Conservation (phyloP, 2,888 invertebrate species). For the Hirtodrosophila alboralis region DNA sequence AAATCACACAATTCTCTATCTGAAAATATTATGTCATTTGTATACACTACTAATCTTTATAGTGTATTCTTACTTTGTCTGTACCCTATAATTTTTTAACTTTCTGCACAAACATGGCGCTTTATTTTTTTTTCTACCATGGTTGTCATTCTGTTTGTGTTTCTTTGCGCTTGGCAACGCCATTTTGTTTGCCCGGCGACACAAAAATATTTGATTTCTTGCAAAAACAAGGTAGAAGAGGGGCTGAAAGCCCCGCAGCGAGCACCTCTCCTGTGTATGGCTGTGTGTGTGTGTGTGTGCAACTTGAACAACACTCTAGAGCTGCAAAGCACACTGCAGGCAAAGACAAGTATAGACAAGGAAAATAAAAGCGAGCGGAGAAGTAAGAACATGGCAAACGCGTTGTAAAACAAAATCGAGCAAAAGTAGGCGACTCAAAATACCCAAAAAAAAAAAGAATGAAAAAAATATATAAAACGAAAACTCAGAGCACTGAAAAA, state of each 20-base stretch:
- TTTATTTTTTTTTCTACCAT: constrained; percentile 37
- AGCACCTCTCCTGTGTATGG: too few species aligned
- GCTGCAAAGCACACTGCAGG: constrained; percentile 62
- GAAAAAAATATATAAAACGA: constrained; percentile 35
- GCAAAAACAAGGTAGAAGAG: constrained; percentile 67
- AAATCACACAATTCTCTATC: neutral
- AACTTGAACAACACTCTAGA: constrained; percentile 75
- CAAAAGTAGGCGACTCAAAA: constrained; percentile 67
- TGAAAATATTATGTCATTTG: neutral
- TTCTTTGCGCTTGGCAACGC: constrained; percentile 68
- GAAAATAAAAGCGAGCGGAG: constrained; percentile 3
- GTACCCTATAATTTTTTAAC: constrained; percentile 29
- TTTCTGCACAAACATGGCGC: constrained; percentile 61
- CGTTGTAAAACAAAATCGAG: constrained; percentile 66
- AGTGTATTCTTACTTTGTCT: constrained; percentile 18
- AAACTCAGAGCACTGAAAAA: constrained; percentile 50
- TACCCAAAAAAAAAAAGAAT: constrained; percentile 40
- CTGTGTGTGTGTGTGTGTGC: constrained; percentile 42
- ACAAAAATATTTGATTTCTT: constrained; percentile 79
- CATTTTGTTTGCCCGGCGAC: constrained; percentile 77
- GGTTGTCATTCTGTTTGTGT: constrained; percentile 48
- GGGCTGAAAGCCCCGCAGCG: constrained; percentile 38
- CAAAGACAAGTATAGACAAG: constrained; percentile 51
- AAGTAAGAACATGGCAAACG: constrained; percentile 50
- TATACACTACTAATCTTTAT: neutral